Conservation (phyloP, 2,797 vertebrate species). For the Enteromius treurensis region DNA sequence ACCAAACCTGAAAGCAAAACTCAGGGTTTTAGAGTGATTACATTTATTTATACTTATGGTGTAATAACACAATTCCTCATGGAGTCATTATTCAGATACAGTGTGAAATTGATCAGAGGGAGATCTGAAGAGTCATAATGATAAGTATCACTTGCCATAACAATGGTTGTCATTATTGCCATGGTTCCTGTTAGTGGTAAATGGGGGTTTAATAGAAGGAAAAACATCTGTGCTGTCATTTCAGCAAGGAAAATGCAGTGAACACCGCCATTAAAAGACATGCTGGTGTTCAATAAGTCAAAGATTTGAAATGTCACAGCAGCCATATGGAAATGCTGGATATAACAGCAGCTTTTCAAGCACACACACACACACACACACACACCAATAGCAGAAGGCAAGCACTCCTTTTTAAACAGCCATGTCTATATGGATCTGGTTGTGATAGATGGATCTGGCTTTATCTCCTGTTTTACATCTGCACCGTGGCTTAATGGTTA, state of each 20-base stretch:
- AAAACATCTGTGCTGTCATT: conserved; percentile 16
- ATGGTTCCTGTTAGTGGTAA: conserved; percentile 9
- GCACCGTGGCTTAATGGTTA: not conserved
- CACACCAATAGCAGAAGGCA: not conserved
- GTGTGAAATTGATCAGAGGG: conserved; percentile 1
- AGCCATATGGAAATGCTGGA: conserved; percentile 35
- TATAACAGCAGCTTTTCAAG: conserved; percentile 15
- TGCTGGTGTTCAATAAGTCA: conserved; percentile 7
- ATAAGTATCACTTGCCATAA: conserved; percentile 1
- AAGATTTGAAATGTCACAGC: conserved; percentile 20
- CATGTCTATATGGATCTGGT: conserved; percentile 45
- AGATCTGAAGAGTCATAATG: conserved; percentile 7
- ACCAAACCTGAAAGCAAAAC: conserved; percentile 8
- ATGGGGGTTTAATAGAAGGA: not conserved
- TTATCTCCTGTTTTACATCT: conserved; percentile 79
- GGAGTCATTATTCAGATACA: not conserved
- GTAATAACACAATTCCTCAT: conserved; percentile 30
- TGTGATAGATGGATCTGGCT: conserved; percentile 73
- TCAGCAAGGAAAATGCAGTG: not conserved
- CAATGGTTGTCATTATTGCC: not conserved
- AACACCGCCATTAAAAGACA: conserved; percentile 1
- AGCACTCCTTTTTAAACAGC: not conserved
- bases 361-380: conserved; percentile 4
- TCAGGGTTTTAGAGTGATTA: conserved; percentile 13
- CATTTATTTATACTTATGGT: conserved; percentile 32